Percentiles rank a stretch among this genome's conserved stretches.
Conservation (phyloP, 2,797 vertebrate genomes). For the Distichodus sexfasciatus region DNA sequence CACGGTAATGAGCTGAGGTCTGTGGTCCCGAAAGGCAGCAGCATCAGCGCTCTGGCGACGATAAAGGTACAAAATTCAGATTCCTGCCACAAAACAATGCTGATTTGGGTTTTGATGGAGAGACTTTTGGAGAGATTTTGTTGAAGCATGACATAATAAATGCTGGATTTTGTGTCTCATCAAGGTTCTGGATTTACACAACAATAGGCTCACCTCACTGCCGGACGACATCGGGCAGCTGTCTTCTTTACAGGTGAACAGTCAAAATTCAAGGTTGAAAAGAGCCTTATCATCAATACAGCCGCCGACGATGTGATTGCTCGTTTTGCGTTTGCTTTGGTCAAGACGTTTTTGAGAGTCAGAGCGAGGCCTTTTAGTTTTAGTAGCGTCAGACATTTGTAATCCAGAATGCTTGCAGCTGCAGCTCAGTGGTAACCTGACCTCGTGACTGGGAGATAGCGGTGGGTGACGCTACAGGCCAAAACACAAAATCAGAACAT, state of each 20-base stretch:
- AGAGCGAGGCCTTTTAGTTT: no score
- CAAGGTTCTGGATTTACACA: slow-evolving; percentile 91
- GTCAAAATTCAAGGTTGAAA: no score
- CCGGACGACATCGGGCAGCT: slow-evolving; percentile 86
- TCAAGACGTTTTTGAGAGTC: no score
- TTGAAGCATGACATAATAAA: no score
- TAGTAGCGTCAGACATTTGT: no score
- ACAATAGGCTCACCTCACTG: slow-evolving; percentile 84
- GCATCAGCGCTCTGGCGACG: slow-evolving; percentile 74
- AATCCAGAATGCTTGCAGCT: no score
- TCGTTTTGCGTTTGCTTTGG: neutral
- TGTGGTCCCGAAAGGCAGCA: slow-evolving; percentile 85
- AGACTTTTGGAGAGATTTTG: neutral
- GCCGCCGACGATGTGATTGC: no score
- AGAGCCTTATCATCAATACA: no score
- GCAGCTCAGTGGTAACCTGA: no score
- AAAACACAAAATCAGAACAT: no score
- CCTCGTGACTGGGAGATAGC: no score
- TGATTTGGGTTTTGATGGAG: neutral
- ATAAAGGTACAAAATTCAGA: slow-evolving; percentile 79
- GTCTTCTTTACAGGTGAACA: slow-evolving; percentile 82
- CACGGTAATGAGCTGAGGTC: slow-evolving; percentile 84
- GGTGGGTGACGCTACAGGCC: no score
- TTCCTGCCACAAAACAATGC: neutral
- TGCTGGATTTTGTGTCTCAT: slow-evolving; percentile 16